phyloP scores from a whole-genome alignment of 2,113 vertebrate genomes.

The Spea multiplicata region DNA sequence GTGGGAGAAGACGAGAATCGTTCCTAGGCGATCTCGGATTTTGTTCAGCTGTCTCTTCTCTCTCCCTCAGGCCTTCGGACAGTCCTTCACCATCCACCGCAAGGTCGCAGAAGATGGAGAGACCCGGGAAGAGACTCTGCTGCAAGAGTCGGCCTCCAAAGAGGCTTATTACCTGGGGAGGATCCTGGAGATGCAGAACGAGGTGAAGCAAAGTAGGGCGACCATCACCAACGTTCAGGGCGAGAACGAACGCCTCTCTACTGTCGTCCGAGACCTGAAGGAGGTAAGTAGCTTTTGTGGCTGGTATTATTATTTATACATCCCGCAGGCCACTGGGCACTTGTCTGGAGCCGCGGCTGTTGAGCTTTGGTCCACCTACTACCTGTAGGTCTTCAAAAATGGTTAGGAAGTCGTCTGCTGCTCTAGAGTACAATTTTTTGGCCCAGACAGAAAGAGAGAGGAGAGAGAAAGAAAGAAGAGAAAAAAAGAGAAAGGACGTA shows the following conservation, averaged over 20 bases:
- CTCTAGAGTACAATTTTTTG: no score
- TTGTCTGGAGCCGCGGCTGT: no score
- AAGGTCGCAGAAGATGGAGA: conserved; percentile 96
- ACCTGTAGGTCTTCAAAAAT: no score
- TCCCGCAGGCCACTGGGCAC: no score
- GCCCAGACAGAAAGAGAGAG: no score
- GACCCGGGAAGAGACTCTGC: conserved; percentile 88
- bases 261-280: conserved; percentile 78
- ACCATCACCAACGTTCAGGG: conserved; percentile 82
- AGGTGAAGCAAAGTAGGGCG: conserved; percentile 79
- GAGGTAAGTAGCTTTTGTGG: conserved; percentile 71
- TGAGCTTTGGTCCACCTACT: no score
- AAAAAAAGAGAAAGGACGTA: no score
- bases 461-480: no score
- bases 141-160: conserved; percentile 93
- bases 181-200: conserved; percentile 87
- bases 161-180: conserved; percentile 90
- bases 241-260: conserved; percentile 83
- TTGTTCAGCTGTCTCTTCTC: not conserved
- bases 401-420: no score
- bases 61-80: conserved; percentile 84
- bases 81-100: conserved; percentile 93
- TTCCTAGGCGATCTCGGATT: no score
- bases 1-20: no score
- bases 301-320: not conserved